Evolutionary conservation across 2,113 vertebrate genomes (phyloP).

Genomic region (Heterocephalus glaber): DNA sequence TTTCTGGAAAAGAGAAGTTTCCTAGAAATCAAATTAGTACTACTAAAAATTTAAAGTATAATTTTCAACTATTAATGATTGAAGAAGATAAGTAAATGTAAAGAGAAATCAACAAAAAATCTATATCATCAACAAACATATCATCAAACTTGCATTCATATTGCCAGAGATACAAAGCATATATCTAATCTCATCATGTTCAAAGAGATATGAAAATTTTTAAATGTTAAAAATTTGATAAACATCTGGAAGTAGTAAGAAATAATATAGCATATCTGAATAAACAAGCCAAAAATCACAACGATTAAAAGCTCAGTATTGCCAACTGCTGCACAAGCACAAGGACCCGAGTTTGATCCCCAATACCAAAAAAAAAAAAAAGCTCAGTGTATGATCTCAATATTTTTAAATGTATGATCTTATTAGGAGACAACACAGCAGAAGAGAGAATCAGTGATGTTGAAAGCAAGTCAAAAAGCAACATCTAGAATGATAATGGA

Average conservation of each 20-base stretch:
- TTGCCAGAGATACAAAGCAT: not conserved
- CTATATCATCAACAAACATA: not conserved
- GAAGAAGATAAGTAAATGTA: not conserved
- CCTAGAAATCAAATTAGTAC: not conserved
- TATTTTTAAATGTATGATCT: not conserved
- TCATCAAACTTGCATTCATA: not conserved
- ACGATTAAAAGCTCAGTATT: not conserved
- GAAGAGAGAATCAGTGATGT: not conserved
- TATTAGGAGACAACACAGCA: not conserved
- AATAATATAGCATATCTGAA: not conserved
- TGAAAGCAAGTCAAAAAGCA: not conserved
- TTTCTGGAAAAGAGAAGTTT: not conserved
- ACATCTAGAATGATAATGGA: not conserved
- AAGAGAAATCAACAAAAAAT: not conserved
- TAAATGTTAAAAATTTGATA: not conserved
- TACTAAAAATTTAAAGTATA: not conserved
- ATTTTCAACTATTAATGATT: not conserved
- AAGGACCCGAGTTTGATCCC: too few species aligned
- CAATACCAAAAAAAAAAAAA: too few species aligned
- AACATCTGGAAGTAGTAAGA: not conserved
- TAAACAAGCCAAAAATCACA: not conserved
- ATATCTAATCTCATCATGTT: not conserved
- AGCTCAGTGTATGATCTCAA: not conserved
- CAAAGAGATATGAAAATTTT: not conserved
- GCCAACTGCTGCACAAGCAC: too few species aligned